These are phyloP conservation scores for Pecten maximus DNA, from an alignment of 2,888 invertebrate species.

Conservation along the genomic window DNA sequence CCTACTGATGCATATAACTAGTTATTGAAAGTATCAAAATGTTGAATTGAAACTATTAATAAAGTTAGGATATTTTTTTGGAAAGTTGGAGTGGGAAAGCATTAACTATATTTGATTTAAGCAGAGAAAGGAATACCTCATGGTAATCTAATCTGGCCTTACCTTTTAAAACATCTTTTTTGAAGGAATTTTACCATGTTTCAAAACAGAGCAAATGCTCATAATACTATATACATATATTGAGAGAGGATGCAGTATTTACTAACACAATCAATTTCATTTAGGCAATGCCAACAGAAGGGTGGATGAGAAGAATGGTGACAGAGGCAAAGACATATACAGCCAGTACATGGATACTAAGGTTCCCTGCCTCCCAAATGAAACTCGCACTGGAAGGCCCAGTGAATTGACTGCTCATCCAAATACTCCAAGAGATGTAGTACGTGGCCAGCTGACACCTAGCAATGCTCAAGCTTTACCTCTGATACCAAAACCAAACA, in stretches of 20 bases:
- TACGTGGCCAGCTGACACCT: neutral
- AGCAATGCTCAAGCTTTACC: neutral
- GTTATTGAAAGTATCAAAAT: no score
- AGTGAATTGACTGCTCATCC: neutral
- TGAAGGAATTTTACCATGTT: no score
- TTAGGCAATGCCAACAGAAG: constrained; percentile 12
- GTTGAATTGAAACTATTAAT: no score
- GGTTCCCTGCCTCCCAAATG: neutral
- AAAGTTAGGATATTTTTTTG: no score
- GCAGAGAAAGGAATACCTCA: no score
- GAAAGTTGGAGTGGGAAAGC: no score
- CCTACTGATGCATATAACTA: no score
- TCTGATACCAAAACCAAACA: neutral
- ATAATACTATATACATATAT: neutral
- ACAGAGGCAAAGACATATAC: neutral
- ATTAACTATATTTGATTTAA: no score
- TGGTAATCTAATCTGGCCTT: no score
- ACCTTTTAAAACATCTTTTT: no score
- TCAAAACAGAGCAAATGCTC: neutral
- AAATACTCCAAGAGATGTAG: neutral
- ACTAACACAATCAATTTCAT: neutral
- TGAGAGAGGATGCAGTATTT: no score
- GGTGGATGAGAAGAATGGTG: neutral
- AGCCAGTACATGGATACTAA: neutral
- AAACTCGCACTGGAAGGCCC: neutral